phyloP scores from a whole-genome alignment of 1,140 invertebrate species.

The Rhyacophila brunnea region DNA sequence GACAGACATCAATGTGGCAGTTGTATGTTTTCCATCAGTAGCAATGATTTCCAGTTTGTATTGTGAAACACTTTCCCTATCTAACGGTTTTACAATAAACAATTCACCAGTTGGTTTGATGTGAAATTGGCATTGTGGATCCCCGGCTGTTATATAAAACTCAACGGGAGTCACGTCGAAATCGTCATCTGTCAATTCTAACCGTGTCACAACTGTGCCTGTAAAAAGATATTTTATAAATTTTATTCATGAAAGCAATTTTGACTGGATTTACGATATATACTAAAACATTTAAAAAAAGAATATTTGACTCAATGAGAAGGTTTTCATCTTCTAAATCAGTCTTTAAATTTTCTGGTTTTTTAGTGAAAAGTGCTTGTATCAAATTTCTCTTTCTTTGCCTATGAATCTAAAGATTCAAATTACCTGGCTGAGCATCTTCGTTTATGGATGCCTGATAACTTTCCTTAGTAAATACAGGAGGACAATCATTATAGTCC shows the following conservation, averaged over 20 bases:
- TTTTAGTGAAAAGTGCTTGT: too few relatives aligned
- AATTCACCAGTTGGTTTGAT: slow-evolving; percentile 71
- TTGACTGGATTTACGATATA: too few relatives aligned
- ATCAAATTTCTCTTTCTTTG: not conserved
- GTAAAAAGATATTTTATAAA: too few relatives aligned
- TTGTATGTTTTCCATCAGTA: slow-evolving; percentile 76
- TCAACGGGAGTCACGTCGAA: slow-evolving; percentile 59
- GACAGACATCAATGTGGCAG: slow-evolving; percentile 65
- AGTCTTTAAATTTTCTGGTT: too few relatives aligned
- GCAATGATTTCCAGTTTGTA: slow-evolving; percentile 71
- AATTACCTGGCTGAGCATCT: slow-evolving; percentile 61
- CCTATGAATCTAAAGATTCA: not conserved
- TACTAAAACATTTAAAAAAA: too few relatives aligned
- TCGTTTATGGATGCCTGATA: slow-evolving; percentile 70
- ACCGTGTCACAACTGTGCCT: slow-evolving; percentile 66
- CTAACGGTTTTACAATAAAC: slow-evolving; percentile 68
- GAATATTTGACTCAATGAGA: too few relatives aligned
- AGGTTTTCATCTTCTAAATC: too few relatives aligned
- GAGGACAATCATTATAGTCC: slow-evolving; percentile 82
- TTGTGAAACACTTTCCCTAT: slow-evolving; percentile 64
- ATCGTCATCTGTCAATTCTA: slow-evolving; percentile 68
- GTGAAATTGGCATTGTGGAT: slow-evolving; percentile 68
- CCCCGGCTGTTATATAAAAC: slow-evolving; percentile 70
- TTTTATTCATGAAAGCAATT: too few relatives aligned
- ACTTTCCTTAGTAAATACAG: slow-evolving; percentile 64